Conservation (phyloP, 2,888 invertebrate species). For the Cheilosia soror region DNA sequence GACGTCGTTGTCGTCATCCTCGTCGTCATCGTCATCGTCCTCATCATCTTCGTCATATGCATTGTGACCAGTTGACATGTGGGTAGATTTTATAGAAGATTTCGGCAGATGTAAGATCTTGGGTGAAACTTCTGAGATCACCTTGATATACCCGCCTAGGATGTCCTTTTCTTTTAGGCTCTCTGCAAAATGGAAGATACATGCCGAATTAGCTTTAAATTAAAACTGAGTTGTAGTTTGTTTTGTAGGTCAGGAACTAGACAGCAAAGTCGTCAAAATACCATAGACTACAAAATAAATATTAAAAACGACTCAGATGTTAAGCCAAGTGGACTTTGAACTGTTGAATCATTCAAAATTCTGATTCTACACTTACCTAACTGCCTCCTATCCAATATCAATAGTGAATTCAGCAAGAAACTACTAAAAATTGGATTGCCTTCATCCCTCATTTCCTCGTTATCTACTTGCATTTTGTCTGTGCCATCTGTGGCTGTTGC, state of each 20-base stretch:
- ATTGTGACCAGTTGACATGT: constrained; percentile 76
- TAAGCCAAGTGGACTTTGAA: not conserved
- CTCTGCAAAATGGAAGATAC: constrained; percentile 73
- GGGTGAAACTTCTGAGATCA: constrained; percentile 81
- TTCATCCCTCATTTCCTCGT: constrained; percentile 39
- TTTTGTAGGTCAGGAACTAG: too few species aligned
- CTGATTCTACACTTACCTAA: constrained; percentile 76
- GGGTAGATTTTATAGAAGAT: constrained; percentile 78
- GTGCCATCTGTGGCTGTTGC: constrained; percentile 70
- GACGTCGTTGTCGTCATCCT: constrained; percentile 78
- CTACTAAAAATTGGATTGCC: constrained; percentile 78
- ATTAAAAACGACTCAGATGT: not conserved
- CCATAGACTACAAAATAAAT: not conserved
- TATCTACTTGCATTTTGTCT: constrained; percentile 76
- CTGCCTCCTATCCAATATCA: constrained; percentile 82
- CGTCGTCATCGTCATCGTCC: constrained; percentile 80
- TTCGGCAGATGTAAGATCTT: constrained; percentile 82
- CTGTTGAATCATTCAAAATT: not conserved
- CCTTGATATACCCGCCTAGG: constrained; percentile 80
- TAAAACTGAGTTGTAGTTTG: not conserved
- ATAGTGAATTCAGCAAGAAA: constrained; percentile 81
- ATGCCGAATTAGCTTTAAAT: not conserved
- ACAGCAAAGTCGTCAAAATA: not conserved
- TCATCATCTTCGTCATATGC: constrained; percentile 79
- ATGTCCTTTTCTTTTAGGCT: constrained; percentile 78